phyloP scores from a whole-genome alignment of 30 jellyfish, hydroid and myxozoan genomes.

The Hydractinia symbiolongicarpus region DNA sequence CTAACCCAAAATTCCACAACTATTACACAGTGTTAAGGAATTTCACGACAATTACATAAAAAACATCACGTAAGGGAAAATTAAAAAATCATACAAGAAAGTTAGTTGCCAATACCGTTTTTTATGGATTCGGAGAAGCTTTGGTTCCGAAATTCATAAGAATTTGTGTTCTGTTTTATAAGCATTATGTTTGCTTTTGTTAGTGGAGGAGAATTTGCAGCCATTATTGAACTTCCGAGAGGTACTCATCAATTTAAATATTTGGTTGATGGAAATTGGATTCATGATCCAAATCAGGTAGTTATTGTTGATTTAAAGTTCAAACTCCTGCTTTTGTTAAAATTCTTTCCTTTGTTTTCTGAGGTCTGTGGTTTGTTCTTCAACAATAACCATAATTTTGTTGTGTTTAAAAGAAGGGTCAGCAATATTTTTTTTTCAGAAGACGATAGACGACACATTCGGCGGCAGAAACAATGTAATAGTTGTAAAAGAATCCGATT shows the following conservation, averaged over 20 bases:
- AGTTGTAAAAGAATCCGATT: conserved; percentile 56
- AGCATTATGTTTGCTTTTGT: background rate
- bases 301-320: background rate
- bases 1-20: no score
- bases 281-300: conserved; percentile 93
- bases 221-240: conserved; percentile 76
- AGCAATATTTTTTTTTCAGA: conserved; percentile 26
- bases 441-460: conserved; percentile 80
- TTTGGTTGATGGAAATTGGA: conserved; percentile 94
- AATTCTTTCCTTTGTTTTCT: background rate
- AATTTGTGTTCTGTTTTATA: no score
- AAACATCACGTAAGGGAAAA: no score
- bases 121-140: no score
- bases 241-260: conserved; percentile 82
- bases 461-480: conserved; percentile 86
- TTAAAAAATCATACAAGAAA: no score
- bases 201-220: conserved; percentile 93
- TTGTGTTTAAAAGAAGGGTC: background rate
- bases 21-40: no score
- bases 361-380: background rate
- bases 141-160: no score
- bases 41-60: no score
- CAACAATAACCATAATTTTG: background rate
- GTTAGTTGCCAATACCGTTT: no score
- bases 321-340: background rate